Percentiles rank a stretch among this genome's conserved stretches.
These are phyloP conservation scores for Pandemis heparana DNA, from an alignment of 2,888 invertebrate species.

Conservation along the genomic window DNA sequence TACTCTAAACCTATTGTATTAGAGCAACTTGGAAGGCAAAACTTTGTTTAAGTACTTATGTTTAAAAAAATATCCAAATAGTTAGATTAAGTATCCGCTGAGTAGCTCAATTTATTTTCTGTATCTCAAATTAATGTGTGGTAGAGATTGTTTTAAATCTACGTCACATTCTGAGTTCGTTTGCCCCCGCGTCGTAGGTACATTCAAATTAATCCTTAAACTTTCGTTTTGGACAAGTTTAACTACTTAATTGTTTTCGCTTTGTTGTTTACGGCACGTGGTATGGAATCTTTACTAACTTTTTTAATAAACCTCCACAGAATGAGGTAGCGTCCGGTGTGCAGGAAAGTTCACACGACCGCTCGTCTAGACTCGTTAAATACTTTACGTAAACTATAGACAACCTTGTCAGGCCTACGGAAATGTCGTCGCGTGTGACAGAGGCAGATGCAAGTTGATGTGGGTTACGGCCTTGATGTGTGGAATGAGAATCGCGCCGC, in stretches of 20 bases:
- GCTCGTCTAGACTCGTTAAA: slow-evolving; percentile 61
- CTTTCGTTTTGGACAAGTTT: not conserved
- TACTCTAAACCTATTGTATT: too few relatives aligned
- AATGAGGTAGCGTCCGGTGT: slow-evolving; percentile 57
- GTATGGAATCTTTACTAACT: not conserved
- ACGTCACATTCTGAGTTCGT: too few relatives aligned
- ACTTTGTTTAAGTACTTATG: too few relatives aligned
- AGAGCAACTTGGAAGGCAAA: too few relatives aligned
- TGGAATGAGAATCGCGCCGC: slow-evolving; percentile 70
- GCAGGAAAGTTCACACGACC: slow-evolving; percentile 69
- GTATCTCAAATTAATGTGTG: too few relatives aligned
- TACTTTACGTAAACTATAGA: slow-evolving; percentile 53
- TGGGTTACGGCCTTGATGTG: slow-evolving; percentile 77
- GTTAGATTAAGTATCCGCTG: too few relatives aligned
- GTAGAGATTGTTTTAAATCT: too few relatives aligned
- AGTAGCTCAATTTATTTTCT: too few relatives aligned
- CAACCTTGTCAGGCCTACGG: slow-evolving; percentile 56
- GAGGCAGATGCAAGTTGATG: slow-evolving; percentile 64
- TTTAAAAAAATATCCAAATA: too few relatives aligned
- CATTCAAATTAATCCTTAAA: too few relatives aligned
- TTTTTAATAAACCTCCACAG: slow-evolving; percentile 21
- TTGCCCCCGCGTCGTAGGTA: too few relatives aligned
- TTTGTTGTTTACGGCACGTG: not conserved
- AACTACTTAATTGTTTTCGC: not conserved
- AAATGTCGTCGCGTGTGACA: slow-evolving; percentile 53